These are phyloP conservation scores for Paratrypauchen microcephalus DNA, from an alignment of 2,797 vertebrate species.

Conservation along the genomic window DNA sequence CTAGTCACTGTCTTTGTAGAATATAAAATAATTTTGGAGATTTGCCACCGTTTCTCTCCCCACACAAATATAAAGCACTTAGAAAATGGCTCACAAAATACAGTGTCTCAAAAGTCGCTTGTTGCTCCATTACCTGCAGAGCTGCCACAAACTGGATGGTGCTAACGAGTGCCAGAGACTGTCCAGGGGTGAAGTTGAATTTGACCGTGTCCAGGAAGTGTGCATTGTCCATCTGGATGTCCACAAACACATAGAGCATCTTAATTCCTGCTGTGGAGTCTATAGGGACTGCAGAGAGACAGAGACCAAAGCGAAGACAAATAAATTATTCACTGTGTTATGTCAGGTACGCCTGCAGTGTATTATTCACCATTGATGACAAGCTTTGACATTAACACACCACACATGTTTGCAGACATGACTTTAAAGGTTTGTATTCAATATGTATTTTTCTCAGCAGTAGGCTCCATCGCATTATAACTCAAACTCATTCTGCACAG, in stretches of 20 bases:
- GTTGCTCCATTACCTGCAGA: slow-evolving; percentile 83
- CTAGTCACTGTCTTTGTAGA: background rate
- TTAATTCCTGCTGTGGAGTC: slow-evolving; percentile 87
- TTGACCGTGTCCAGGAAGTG: slow-evolving; percentile 93
- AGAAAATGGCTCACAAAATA: background rate
- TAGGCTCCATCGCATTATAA: slow-evolving; percentile 13
- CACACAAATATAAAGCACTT: background rate
- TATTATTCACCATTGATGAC: slow-evolving; percentile 50
- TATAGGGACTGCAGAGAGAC: slow-evolving; percentile 85
- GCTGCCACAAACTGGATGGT: slow-evolving; percentile 97
- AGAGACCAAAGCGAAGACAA: slow-evolving; percentile 38
- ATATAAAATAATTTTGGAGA: background rate
- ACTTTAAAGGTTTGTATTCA: slow-evolving; percentile 5
- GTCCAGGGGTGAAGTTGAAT: slow-evolving; percentile 85
- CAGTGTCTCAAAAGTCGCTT: background rate
- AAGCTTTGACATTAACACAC: slow-evolving; percentile 34
- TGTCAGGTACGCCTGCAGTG: slow-evolving; percentile 44
- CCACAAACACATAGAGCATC: slow-evolving; percentile 97
- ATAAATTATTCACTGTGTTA: slow-evolving; percentile 58
- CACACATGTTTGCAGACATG: slow-evolving; percentile 24
- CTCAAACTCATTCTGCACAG: slow-evolving; percentile 35
- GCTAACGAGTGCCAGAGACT: slow-evolving; percentile 92
- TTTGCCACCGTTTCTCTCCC: background rate
- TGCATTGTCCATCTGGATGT: slow-evolving; percentile 92
- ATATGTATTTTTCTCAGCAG: slow-evolving; percentile 17